A percentile compares a stretch with the other conserved stretches of the same genome.
phyloP scores from a whole-genome alignment of 2,888 invertebrate genomes.

The Macaria liturata region DNA sequence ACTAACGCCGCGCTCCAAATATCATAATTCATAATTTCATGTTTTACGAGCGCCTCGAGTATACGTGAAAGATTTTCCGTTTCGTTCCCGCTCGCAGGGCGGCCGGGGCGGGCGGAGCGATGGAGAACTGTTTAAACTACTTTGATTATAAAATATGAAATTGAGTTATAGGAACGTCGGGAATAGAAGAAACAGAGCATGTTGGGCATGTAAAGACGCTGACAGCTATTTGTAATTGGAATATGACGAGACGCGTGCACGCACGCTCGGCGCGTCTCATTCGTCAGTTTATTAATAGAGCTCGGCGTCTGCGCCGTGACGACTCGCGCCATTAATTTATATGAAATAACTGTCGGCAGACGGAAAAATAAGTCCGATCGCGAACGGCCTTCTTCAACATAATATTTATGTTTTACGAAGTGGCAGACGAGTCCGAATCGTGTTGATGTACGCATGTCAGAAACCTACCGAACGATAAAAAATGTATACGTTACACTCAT shows the following conservation, averaged over 20 bases:
- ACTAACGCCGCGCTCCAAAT: constrained; percentile 53
- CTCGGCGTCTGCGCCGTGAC: constrained; percentile 81
- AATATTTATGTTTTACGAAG: constrained; percentile 82
- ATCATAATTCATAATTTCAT: constrained; percentile 83
- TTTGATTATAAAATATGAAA: constrained; percentile 42
- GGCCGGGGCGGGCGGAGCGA: constrained; percentile 31
- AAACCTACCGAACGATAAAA: constrained; percentile 51
- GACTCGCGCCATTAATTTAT: constrained; percentile 83
- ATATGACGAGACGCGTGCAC: constrained; percentile 81
- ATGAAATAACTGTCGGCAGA: constrained; percentile 83
- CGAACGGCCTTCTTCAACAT: constrained; percentile 77
- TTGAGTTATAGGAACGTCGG: constrained; percentile 51
- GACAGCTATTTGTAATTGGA: constrained; percentile 83
- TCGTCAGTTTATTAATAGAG: constrained; percentile 83
- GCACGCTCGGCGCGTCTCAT: constrained; percentile 80
- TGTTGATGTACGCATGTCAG: constrained; percentile 72
- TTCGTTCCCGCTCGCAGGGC: constrained; percentile 49
- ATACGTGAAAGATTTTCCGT: constrained; percentile 56
- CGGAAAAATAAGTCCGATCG: constrained; percentile 80
- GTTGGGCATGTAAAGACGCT: constrained; percentile 68
- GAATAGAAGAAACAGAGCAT: constrained; percentile 55
- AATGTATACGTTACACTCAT: constrained; percentile 51
- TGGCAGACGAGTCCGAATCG: constrained; percentile 58
- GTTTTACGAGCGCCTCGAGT: constrained; percentile 58
- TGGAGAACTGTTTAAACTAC: constrained; percentile 35